phyloP scores from a whole-genome alignment of 2,797 vertebrate species.

The Echiichthys vipera region DNA sequence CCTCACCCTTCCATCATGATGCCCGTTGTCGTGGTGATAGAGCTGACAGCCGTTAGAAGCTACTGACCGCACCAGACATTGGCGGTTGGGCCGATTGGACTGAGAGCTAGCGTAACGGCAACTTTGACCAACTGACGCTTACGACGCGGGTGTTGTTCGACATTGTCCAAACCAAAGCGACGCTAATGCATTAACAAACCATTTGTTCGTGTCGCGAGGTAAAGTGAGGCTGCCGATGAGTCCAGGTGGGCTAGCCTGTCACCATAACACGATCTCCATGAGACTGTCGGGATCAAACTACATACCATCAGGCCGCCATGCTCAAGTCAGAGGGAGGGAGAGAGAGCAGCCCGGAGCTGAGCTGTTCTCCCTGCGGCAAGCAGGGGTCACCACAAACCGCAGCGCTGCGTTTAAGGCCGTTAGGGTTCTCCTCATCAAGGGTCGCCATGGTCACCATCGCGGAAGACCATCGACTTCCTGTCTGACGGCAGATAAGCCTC shows the following conservation, averaged over 20 bases:
- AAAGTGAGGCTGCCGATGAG: neutral
- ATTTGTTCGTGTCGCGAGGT: neutral
- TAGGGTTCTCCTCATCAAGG: neutral
- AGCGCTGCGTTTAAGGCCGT: constrained; percentile 3
- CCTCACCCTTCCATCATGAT: constrained; percentile 71
- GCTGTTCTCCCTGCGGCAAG: constrained; percentile 53
- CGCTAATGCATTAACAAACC: neutral
- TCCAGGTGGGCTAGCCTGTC: constrained; percentile 2
- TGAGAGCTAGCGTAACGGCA: constrained; percentile 46
- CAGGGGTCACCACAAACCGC: constrained; percentile 69
- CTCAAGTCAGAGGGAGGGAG: constrained; percentile 22
- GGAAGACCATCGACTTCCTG: too few species aligned
- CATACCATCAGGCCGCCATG: constrained; percentile 21
- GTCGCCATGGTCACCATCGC: too few species aligned
- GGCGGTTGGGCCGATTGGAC: too few species aligned
- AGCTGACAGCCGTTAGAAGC: constrained; percentile 31
- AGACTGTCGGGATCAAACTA: neutral
- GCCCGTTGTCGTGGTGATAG: constrained; percentile 30
- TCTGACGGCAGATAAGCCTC: too few species aligned
- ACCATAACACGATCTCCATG: neutral
- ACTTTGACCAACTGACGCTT: neutral
- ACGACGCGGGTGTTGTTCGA: neutral
- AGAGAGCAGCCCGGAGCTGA: neutral
- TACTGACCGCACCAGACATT: constrained; percentile 35
- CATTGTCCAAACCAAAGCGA: neutral